Percentiles rank a stretch among this genome's conserved stretches.
Conservation (phyloP, 2,797 vertebrate species). For the Leucoraja ocellata region DNA sequence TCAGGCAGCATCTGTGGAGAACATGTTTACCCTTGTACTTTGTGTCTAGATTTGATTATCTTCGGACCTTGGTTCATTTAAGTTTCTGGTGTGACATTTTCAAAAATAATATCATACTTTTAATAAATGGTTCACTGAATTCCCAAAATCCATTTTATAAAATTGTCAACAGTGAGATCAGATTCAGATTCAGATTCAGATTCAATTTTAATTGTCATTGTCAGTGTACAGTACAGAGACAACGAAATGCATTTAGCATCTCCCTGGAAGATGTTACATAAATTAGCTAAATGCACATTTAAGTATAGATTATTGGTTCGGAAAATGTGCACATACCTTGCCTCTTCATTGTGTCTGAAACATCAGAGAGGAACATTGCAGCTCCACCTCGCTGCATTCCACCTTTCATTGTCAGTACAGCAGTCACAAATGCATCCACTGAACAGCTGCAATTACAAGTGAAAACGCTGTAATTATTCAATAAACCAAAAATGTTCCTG, state of each 20-base stretch:
- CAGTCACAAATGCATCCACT: background rate
- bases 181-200: too few relatives aligned
- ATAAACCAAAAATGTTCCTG: background rate
- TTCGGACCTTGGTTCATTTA: background rate
- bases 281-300: background rate
- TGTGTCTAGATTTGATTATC: too few relatives aligned
- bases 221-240: too few relatives aligned
- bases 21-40: too few relatives aligned
- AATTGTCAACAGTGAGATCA: background rate
- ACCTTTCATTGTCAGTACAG: background rate
- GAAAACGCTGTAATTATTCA: constrained; percentile 3
- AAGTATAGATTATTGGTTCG: background rate
- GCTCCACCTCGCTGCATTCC: background rate
- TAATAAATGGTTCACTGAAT: background rate
- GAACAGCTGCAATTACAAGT: background rate
- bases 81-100: background rate
- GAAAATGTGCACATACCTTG: background rate
- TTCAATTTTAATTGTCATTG: too few relatives aligned
- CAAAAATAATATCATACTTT: background rate
- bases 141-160: background rate
- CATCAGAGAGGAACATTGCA: background rate
- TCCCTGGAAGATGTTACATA: background rate
- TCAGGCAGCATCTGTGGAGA: too few relatives aligned
- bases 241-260: too few relatives aligned
- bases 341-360: background rate